Evolutionary conservation across 2,888 invertebrate genomes (phyloP), one percentile per base, ranked within the genome.

Genomic region (Melanostoma scalare): DNA sequence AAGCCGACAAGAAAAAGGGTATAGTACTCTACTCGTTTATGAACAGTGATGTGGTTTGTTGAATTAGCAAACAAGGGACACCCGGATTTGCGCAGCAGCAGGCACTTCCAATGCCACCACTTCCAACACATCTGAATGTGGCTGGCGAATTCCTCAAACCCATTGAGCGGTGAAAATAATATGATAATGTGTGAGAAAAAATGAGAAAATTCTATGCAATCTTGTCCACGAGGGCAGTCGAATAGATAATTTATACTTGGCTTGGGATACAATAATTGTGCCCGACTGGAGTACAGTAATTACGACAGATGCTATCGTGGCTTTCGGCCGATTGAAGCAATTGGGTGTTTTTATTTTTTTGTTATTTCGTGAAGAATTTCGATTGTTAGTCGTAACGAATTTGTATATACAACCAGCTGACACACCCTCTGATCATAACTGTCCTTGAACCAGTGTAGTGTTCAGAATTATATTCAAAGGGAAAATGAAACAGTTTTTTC

Each of bases 161-260:
- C 71, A 78, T 65, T 78, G 65, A 72, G 38, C 65, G 48, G 71
- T 67, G 56, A 40, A 71, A 53, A 68, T 68, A 10, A 52, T 48
- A 69, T 61, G 50, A 71, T 71, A 77, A 65, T 77, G 63, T 77
- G 63, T 52, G 71, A 48, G 44, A 78, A 65, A 58, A 9, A 52
- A 44, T 52, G 6, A 42, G 58, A 60, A 60, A 71, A 77, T 77
- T 77, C 58, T 58, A 58, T 46, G 52, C 52, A 71, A 77, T 71
- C 60, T 68, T 53, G 53, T 60, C 33, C 60, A 38, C 52, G 44
- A 44, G 44, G 36, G 36, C 48, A 33, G 9, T 38, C 69, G 46
- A 33, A 65, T 77, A 38, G 71, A 77, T 76, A 67, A 53, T 65
- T 63, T 61, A 53, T 44, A 35, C 46, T 68, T 38, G 55, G 46